Conservation (phyloP, 2,888 invertebrate genomes). For the Aleiodes alternator region DNA sequence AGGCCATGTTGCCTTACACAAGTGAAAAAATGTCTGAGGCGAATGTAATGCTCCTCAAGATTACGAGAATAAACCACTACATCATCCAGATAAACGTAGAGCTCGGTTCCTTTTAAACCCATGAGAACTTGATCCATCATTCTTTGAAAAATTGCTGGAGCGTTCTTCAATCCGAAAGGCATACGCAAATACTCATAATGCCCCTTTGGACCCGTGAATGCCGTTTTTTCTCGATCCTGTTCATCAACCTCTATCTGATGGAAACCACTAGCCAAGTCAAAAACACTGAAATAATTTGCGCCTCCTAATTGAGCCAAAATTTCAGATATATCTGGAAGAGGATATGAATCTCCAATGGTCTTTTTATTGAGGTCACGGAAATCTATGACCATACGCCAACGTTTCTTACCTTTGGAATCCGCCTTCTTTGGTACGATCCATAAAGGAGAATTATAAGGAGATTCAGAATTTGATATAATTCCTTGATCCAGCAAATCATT, state of each 20-base stretch:
- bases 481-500: too few species aligned
- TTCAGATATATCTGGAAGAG: constrained; percentile 54
- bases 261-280: constrained; percentile 56
- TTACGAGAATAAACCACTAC: constrained; percentile 40
- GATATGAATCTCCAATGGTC: constrained; percentile 56
- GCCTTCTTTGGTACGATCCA: too few species aligned
- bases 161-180: constrained; percentile 49
- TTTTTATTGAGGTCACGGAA: too few species aligned
- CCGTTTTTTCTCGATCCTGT: constrained; percentile 46
- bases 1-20: constrained; percentile 23
- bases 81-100: constrained; percentile 46
- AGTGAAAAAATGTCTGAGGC: constrained; percentile 34
- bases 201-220: constrained; percentile 37
- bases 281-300: constrained; percentile 53
- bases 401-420: not conserved
- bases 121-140: constrained; percentile 41
- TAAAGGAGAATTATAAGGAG: too few species aligned
- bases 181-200: constrained; percentile 45
- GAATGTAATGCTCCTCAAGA: constrained; percentile 30
- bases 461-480: too few species aligned
- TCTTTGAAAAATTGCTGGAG: constrained; percentile 44
- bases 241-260: constrained; percentile 50
- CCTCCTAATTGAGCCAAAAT: constrained; percentile 56
- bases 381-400: not conserved
- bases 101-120: constrained; percentile 35